Evolutionary conservation across 1,140 invertebrate genomes (phyloP).

Genomic region (Lethrus apterus): DNA sequence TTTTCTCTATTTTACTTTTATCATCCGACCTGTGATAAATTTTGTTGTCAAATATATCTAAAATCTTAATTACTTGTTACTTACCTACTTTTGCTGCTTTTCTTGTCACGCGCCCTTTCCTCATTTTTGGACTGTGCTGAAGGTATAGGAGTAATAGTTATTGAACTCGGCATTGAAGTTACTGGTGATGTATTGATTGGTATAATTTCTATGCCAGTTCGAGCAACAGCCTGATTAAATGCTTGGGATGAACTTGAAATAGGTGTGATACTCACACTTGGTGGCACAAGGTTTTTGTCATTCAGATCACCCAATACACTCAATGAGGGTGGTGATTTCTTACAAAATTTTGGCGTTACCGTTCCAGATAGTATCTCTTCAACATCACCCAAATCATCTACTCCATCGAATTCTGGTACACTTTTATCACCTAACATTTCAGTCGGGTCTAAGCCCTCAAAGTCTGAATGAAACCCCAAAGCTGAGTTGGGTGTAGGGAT

Average conservation of each 20-base stretch:
- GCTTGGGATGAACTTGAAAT: slow-evolving; percentile 49
- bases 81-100: slow-evolving; percentile 54
- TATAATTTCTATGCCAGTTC: slow-evolving; percentile 75
- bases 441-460: slow-evolving; percentile 54
- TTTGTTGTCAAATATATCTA: too few relatives aligned
- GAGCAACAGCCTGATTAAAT: slow-evolving; percentile 42
- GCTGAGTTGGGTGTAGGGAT: slow-evolving; percentile 50
- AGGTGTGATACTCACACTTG: slow-evolving; percentile 73
- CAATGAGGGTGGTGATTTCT: slow-evolving; percentile 38
- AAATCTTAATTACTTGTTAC: too few relatives aligned
- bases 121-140: slow-evolving; percentile 52
- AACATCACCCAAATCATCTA: slow-evolving; percentile 47
- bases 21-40: slow-evolving; percentile 48
- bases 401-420: slow-evolving; percentile 52
- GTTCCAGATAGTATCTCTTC: slow-evolving; percentile 47
- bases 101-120: slow-evolving; percentile 52
- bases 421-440: slow-evolving; percentile 50
- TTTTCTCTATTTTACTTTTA: slow-evolving; percentile 66
- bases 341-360: slow-evolving; percentile 28
- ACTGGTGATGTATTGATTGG: slow-evolving; percentile 58
- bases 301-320: slow-evolving; percentile 44
- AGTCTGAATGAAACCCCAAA: slow-evolving; percentile 51
- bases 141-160: slow-evolving; percentile 76
- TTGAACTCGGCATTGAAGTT: slow-evolving; percentile 62
- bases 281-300: slow-evolving; percentile 56